Conservation (phyloP, 37 sponge, comb jelly and placozoan genomes). For the Mnemiopsis leidyi region DNA sequence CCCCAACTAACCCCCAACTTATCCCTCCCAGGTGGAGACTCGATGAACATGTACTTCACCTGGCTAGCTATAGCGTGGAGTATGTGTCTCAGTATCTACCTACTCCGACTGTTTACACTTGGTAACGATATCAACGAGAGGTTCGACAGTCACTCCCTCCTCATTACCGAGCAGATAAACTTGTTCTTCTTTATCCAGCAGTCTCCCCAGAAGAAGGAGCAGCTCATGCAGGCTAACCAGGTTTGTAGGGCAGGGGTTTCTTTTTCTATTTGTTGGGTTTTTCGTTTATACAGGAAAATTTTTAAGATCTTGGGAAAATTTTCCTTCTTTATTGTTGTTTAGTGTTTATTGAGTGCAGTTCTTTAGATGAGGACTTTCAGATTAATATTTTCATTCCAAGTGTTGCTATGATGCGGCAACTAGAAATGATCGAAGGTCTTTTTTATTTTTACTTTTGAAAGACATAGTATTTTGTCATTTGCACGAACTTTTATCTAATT, state of each 20-base stretch:
- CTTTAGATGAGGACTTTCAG: no score
- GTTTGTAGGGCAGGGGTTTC: constrained; percentile 2
- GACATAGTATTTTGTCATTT: no score
- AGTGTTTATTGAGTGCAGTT: no score
- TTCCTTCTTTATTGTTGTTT: no score
- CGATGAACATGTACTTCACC: constrained; percentile 63
- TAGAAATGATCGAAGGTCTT: no score
- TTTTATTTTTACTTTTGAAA: no score
- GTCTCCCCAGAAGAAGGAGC: constrained; percentile 59
- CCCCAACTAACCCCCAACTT: not conserved
- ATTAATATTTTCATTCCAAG: no score
- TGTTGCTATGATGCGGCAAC: no score
- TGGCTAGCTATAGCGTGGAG: constrained; percentile 61
- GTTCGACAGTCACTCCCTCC: constrained; percentile 35
- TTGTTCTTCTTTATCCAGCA: constrained; percentile 58
- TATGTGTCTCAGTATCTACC: constrained; percentile 58
- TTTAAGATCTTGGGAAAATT: no score
- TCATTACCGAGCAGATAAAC: constrained; percentile 57
- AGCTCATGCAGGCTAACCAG: constrained; percentile 56
- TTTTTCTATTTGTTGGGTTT: no score
- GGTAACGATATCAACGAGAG: constrained; percentile 60
- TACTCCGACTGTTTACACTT: constrained; percentile 44
- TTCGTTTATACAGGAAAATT: no score
- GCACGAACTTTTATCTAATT: no score
- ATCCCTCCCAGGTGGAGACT: not conserved